Evolutionary conservation across 2,888 invertebrate genomes (phyloP).

Genomic region (Sepioteuthis lessoniana): DNA sequence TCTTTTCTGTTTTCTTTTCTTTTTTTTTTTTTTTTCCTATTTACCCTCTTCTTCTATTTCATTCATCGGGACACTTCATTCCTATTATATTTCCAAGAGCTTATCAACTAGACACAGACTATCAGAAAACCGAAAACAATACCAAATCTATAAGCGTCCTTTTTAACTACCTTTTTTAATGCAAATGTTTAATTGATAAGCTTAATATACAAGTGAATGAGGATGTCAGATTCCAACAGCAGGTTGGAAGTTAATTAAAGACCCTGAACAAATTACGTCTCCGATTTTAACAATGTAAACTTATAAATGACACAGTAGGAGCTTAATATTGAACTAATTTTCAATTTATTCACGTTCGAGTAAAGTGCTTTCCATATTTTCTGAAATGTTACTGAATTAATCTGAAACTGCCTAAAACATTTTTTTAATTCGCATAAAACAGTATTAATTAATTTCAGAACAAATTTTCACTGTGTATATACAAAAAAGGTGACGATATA

Average conservation of each 20-base stretch:
- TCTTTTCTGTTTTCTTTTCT: neutral
- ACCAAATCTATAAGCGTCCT: neutral
- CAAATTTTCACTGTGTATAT: too few relatives aligned
- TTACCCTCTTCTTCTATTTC: neutral
- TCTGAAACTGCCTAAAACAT: neutral
- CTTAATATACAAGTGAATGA: neutral
- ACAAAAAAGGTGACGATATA: too few relatives aligned
- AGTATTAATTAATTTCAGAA: neutral
- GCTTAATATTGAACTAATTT: slow-evolving; percentile 17
- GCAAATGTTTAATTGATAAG: neutral
- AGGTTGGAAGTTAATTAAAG: neutral
- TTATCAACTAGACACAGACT: neutral
- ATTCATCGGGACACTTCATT: neutral
- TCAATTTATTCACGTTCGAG: neutral
- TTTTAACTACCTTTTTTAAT: neutral
- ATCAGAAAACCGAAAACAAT: neutral
- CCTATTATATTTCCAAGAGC: neutral
- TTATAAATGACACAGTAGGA: neutral
- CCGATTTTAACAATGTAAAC: neutral
- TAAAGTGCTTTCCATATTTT: neutral
- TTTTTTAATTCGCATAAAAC: neutral
- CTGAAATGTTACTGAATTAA: neutral
- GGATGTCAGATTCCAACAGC: neutral
- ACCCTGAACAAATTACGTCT: neutral
- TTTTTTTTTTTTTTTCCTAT: neutral